A percentile compares a stretch with the other conserved stretches of the same genome.
Conservation (phyloP, 2,888 invertebrate species). For the Epinotia bilunana region DNA sequence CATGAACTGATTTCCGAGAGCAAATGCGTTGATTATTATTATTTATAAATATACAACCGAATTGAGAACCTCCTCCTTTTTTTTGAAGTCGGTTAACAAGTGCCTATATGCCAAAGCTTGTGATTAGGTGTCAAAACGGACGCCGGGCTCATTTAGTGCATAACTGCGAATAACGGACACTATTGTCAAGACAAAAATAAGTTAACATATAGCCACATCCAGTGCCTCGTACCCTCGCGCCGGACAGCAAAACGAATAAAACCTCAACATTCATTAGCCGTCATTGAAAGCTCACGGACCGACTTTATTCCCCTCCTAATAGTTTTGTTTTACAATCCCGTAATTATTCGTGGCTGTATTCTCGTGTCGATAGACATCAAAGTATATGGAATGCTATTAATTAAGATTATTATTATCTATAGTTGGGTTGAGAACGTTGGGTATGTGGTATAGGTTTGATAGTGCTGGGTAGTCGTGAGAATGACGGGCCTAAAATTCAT, state of each 20-base stretch:
- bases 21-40: too few relatives aligned
- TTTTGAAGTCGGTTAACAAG: too few relatives aligned
- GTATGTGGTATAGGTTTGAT: constrained; percentile 14
- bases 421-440: not conserved
- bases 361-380: constrained; percentile 41
- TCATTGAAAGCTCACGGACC: constrained; percentile 75
- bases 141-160: too few relatives aligned
- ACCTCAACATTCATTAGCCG: constrained; percentile 73
- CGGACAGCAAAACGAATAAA: constrained; percentile 59
- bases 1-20: too few relatives aligned
- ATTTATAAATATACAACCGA: too few relatives aligned
- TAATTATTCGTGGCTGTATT: constrained; percentile 59
- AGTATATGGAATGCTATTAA: constrained; percentile 44
- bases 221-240: constrained; percentile 40
- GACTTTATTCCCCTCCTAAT: constrained; percentile 59
- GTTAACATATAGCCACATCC: constrained; percentile 38
- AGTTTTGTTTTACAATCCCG: constrained; percentile 62
- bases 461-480: constrained; percentile 13
- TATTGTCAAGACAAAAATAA: too few relatives aligned
- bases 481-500: not conserved
- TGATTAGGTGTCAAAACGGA: too few relatives aligned
- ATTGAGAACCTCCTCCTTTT: too few relatives aligned
- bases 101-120: too few relatives aligned
- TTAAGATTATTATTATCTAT: constrained; percentile 45
- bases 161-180: too few relatives aligned